Conservation (phyloP, 2,888 invertebrate species). For the Brachypterus glaber region DNA sequence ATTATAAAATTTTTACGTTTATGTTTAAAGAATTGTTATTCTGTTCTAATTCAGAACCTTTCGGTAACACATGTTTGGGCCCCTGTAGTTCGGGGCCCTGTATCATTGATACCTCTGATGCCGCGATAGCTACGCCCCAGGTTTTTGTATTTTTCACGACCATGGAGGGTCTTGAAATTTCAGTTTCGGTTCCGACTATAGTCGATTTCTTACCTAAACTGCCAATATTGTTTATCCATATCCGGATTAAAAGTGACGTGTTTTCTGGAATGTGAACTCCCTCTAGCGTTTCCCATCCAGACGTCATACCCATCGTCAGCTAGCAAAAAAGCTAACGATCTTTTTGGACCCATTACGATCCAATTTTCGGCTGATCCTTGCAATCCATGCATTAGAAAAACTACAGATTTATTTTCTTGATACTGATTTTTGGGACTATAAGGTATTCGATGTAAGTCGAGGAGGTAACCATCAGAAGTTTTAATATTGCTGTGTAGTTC, state of each 20-base stretch:
- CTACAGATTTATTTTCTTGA: slow-evolving; percentile 12
- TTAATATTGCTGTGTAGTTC: slow-evolving; percentile 49
- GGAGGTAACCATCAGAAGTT: slow-evolving; percentile 72
- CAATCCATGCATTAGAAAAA: slow-evolving; percentile 19
- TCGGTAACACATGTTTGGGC: too few species aligned
- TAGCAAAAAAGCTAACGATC: slow-evolving; percentile 19
- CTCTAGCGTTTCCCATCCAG: slow-evolving; percentile 42
- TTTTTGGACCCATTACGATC: slow-evolving; percentile 19
- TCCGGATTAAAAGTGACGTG: slow-evolving; percentile 35
- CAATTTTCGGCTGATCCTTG: slow-evolving; percentile 13
- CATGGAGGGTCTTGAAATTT: too few species aligned
- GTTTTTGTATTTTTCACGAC: too few species aligned
- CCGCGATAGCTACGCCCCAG: too few species aligned
- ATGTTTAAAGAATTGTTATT: too few species aligned
- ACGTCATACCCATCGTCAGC: slow-evolving; percentile 24
- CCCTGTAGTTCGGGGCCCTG: too few species aligned
- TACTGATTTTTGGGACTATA: neutral
- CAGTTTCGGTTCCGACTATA: too few species aligned
- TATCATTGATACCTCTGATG: too few species aligned
- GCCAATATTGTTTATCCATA: slow-evolving; percentile 47
- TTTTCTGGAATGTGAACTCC: slow-evolving; percentile 44
- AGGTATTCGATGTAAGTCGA: slow-evolving; percentile 65
- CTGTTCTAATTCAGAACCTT: too few species aligned
- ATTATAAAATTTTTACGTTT: too few species aligned
- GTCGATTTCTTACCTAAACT: slow-evolving; percentile 40